Base-by-base conservation (phyloP, 2,888 invertebrate genomes). In the Monochamus alternatus region DNA sequence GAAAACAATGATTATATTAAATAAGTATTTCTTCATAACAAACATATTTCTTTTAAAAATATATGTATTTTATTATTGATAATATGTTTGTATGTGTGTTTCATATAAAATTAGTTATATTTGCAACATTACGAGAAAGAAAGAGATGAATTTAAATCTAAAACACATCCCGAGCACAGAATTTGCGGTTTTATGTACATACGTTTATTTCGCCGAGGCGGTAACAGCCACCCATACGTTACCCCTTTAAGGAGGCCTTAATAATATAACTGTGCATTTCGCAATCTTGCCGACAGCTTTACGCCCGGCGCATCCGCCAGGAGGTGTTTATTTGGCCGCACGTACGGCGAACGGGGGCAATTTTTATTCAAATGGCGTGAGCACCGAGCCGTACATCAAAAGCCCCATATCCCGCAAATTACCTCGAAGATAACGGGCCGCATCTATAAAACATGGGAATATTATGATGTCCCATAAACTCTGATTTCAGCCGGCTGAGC, bases 391-490 rank as follows among this genome's bases (percentile, higher is more conserved):
- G 79, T 81, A 81, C 68, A 84, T 84, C 83, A 84, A 81, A 82
- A 81, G 83, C 83, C 81, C 84, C 85, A 86, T 86, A 86, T 87
- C 84, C 82, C 80, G 83, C 85, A 86, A 87, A 88, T 88, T 87
- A 86, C 87, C 78, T 75, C 75, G 73, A 76, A 87, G 86, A 87
- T 87, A 87, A 87, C 88, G 84, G 87, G 85, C 85, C 85, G 84
- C 88, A 89, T 89, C 86, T 85, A 89, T 89, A 89, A 89, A 89
- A 89, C 88, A 89, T 88, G 82, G 85, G 84, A 86, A 89, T 87
- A 89, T 89, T 89, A 89, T 87, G 88, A 88, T 87, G 88, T 88
- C 88, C 88, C 89, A 89, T 89, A 89, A 89, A 89, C 89, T 88
- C 88, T 89, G 89, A 89, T 89, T 89, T 89, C 88, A 87, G 88